Conservation (phyloP, 1,140 invertebrate species). For the Drosophila rhopaloa region DNA sequence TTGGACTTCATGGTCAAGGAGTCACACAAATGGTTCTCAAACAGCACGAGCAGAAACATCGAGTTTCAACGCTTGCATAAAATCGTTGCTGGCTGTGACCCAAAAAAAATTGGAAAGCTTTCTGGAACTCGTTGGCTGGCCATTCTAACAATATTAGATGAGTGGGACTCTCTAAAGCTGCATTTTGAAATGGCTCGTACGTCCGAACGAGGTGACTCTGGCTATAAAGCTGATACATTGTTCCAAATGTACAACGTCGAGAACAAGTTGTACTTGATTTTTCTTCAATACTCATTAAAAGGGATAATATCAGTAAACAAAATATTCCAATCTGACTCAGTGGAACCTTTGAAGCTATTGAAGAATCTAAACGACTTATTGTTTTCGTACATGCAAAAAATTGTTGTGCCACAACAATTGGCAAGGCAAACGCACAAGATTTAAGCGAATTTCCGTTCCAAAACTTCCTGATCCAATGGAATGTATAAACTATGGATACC, state of each 20-base stretch:
- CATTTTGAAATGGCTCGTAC: neutral
- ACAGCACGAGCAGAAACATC: neutral
- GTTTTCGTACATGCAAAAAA: too few relatives aligned
- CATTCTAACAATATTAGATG: neutral
- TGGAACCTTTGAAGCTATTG: too few relatives aligned
- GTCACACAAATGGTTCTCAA: constrained; percentile 1
- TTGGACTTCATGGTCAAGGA: constrained; percentile 6
- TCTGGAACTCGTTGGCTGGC: neutral
- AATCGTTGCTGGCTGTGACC: neutral
- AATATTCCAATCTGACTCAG: too few relatives aligned
- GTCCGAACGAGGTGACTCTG: neutral
- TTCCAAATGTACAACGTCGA: too few relatives aligned
- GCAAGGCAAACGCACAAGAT: too few relatives aligned
- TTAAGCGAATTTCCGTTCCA: too few relatives aligned
- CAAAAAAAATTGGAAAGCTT: neutral
- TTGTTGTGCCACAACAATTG: too few relatives aligned
- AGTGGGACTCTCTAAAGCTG: neutral
- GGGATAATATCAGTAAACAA: too few relatives aligned
- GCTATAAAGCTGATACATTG: neutral
- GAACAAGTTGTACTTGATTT: too few relatives aligned
- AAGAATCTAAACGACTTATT: too few relatives aligned
- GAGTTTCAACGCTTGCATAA: neutral
- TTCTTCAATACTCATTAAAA: too few relatives aligned
- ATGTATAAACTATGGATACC: neutral
- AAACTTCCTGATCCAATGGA: constrained; percentile 1